Evolutionary conservation across 2,113 vertebrate species (phyloP).

Genomic region (Coptodon rendalli): DNA sequence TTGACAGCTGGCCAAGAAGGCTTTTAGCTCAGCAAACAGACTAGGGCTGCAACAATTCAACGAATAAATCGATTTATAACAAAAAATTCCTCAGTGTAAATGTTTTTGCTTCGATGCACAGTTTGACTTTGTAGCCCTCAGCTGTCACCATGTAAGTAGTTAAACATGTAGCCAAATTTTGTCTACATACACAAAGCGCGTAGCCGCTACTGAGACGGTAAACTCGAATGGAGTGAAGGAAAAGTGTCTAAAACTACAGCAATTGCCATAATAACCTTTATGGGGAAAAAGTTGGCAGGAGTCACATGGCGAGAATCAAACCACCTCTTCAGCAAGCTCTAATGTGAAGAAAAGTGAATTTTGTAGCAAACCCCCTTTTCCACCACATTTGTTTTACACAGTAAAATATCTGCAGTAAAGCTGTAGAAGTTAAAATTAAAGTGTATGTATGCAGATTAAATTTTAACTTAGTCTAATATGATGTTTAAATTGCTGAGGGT

Average conservation of each 20-base stretch:
- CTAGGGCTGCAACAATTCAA: not conserved
- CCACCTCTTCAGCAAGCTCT: not conserved
- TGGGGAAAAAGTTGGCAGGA: not conserved
- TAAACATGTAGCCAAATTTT: not conserved
- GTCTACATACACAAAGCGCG: not conserved
- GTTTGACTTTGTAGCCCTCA: not conserved
- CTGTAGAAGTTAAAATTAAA: not conserved
- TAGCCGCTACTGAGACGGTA: not conserved
- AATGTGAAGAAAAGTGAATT: not conserved
- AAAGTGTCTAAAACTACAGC: not conserved
- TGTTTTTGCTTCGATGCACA: not conserved
- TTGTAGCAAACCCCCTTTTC: not conserved
- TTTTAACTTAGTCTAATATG: not conserved
- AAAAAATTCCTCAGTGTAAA: not conserved
- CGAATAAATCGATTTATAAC: not conserved
- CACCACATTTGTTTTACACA: not conserved
- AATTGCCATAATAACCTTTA: not conserved
- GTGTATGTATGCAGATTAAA: not conserved
- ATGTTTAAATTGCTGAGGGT: not conserved
- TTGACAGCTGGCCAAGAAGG: not conserved
- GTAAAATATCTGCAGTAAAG: not conserved
- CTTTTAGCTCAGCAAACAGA: not conserved
- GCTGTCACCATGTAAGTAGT: not conserved
- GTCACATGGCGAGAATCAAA: rapidly evolving
- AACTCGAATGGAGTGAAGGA: not conserved